These are phyloP conservation scores for Cepaea nemoralis DNA, from an alignment of 1,140 invertebrate species.

Conservation along the genomic window DNA sequence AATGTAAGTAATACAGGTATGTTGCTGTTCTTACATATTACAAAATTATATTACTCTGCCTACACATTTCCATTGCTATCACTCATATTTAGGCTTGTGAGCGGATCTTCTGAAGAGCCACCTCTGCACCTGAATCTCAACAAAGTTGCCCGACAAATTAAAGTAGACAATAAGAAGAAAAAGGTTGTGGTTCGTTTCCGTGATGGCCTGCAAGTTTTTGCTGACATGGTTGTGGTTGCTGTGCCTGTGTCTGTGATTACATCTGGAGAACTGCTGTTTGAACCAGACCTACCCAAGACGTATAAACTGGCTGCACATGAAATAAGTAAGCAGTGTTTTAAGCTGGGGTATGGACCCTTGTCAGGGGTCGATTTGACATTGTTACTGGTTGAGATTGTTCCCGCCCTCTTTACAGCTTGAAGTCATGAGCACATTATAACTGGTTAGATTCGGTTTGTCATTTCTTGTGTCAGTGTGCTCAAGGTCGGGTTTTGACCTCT, in stretches of 20 bases:
- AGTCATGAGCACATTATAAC: background rate
- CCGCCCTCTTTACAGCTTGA: background rate
- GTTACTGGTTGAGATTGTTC: background rate
- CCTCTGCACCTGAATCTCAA: slow-evolving; percentile 52
- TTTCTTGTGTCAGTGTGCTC: too few species aligned
- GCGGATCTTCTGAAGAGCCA: slow-evolving; percentile 47
- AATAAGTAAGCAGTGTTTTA: slow-evolving; percentile 52
- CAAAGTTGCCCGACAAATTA: slow-evolving; percentile 55
- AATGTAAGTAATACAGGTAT: too few species aligned
- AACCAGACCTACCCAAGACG: slow-evolving; percentile 50
- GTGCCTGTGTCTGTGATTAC: slow-evolving; percentile 53
- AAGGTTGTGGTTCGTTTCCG: slow-evolving; percentile 52
- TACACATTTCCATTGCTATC: too few species aligned
- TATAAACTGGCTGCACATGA: slow-evolving; percentile 44
- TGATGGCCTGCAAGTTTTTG: slow-evolving; percentile 50
- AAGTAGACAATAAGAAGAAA: slow-evolving; percentile 45
- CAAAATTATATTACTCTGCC: too few species aligned
- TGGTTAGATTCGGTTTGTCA: background rate
- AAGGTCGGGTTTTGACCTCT: too few species aligned
- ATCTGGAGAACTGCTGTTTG: slow-evolving; percentile 51
- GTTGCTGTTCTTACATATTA: too few species aligned
- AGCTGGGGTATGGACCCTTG: too few species aligned
- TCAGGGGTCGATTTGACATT: background rate
- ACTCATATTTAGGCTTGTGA: slow-evolving; percentile 34
- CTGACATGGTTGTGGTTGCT: slow-evolving; percentile 58